Conservation (phyloP, 2,113 vertebrate genomes). For the Amphiprion ocellaris region DNA sequence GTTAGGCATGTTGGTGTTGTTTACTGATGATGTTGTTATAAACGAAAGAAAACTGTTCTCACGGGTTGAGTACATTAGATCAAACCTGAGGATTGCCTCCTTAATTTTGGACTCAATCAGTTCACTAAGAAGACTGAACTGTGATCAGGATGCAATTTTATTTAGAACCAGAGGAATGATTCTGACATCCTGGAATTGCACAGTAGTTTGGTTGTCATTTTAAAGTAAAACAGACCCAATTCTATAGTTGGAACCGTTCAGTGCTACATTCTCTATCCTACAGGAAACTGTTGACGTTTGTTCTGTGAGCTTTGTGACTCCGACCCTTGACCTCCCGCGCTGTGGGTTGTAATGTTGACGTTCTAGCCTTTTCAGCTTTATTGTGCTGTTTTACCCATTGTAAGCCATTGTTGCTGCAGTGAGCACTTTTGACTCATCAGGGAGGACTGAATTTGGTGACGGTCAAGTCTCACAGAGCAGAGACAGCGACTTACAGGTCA, state of each 20-base stretch:
- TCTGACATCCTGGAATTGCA: too few relatives aligned
- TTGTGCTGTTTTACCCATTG: conserved; percentile 57
- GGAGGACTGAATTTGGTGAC: neutral
- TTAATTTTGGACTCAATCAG: too few relatives aligned
- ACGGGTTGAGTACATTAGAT: too few relatives aligned
- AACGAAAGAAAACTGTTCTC: too few relatives aligned
- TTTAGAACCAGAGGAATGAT: too few relatives aligned
- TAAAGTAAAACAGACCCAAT: too few relatives aligned
- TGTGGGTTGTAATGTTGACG: neutral
- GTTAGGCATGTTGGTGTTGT: too few relatives aligned
- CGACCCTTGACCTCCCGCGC: conserved; percentile 55
- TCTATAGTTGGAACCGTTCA: neutral
- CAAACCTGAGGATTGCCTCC: too few relatives aligned
- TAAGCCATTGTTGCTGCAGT: conserved; percentile 37
- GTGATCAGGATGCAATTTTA: too few relatives aligned
- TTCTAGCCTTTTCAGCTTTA: conserved; percentile 51
- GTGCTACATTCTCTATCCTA: neutral
- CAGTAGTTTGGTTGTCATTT: too few relatives aligned
- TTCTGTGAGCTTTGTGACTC: conserved; percentile 17
- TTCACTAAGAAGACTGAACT: too few relatives aligned
- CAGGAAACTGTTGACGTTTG: neutral
- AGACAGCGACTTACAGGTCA: conserved; percentile 27
- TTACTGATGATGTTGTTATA: too few relatives aligned
- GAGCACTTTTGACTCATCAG: conserved; percentile 35
- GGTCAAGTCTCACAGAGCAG: neutral